Base-by-base conservation (phyloP, 2,797 vertebrate species). In the Cyprinodon diabolis region DNA sequence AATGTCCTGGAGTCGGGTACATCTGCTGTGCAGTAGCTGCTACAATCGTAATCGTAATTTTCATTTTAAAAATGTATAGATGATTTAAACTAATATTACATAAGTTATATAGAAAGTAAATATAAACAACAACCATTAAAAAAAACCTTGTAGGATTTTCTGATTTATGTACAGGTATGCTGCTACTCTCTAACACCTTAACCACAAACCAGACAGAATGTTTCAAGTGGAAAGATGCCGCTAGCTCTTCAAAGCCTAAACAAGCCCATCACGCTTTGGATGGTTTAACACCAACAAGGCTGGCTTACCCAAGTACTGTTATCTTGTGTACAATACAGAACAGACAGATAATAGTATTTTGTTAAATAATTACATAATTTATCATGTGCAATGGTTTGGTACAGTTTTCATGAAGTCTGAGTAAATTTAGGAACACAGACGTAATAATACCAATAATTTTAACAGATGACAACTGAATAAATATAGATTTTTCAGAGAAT, bases 351-450 rank as follows among this genome's bases (percentile, higher is more conserved):
- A 87, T 89, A 88, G 68, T 80, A 83, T 87, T 87, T 91, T 77
- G 84, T 91, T 89, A 90, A 91, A 90, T 92, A 92, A 93, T 90
- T 89, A 93, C 89, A 92, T 90, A 52, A 90, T 89, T 87, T 84
- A 87, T 85, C 76, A 77, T 72, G 80, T 87, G 82, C 72, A 66
- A 89, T 83, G 84, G 72, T 83, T 85, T 75, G 56, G 52, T 90
- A 90, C 89, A 91, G 79, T 30, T 73, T 86, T 69, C 52, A 60
- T 79, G 58, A 74, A 66, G 71, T 47, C 70, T 35, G 67, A 72
- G 72, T 77, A 74, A 76, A 80, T 67, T 70, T 23, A 80, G 54
- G 72, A 60, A 74, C 75, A 84, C 52, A 87, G 73, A 86, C 40
- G 79, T 63, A 78, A 52, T 82, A 71, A 71, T 88, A 47, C 19